phyloP scores from a whole-genome alignment of 2,797 vertebrate genomes.

The Mormyrops attenuatus region DNA sequence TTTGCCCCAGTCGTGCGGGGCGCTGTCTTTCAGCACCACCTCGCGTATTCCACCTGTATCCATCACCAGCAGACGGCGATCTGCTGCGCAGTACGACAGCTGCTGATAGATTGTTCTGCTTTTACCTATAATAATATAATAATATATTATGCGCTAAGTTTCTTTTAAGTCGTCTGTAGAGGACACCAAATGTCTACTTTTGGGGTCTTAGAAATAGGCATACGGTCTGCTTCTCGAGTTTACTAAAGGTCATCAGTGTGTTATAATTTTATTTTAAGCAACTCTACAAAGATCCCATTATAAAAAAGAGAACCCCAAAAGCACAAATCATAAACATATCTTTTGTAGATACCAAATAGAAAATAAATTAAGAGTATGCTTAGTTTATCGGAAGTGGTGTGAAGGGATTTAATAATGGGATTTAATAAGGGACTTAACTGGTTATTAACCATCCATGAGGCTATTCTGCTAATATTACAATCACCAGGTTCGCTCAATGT shows the following conservation, averaged over 20 bases:
- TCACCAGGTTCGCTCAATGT: not conserved
- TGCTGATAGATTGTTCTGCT: not conserved
- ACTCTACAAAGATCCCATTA: not conserved
- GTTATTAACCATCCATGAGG: not conserved
- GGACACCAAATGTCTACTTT: constrained; percentile 1
- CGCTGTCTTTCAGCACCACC: constrained; percentile 32
- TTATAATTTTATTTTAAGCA: not conserved
- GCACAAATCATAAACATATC: not conserved
- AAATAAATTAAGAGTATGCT: not conserved
- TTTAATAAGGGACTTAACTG: not conserved
- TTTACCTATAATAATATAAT: not conserved
- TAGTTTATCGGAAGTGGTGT: not conserved
- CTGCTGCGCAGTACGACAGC: constrained; percentile 28
- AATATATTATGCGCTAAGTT: constrained; percentile 9
- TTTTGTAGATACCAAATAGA: not conserved
- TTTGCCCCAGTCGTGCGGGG: not conserved
- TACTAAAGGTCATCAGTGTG: not conserved
- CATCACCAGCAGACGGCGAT: constrained; percentile 83
- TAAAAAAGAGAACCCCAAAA: not conserved
- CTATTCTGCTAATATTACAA: not conserved
- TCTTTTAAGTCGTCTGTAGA: constrained; percentile 2
- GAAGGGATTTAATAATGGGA: not conserved
- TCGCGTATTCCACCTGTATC: constrained; percentile 1
- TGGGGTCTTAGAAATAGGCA: not conserved
- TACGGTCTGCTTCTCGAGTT: constrained; percentile 8